phyloP scores from a whole-genome alignment of 1,140 invertebrate species.

The Hermetia illucens region DNA sequence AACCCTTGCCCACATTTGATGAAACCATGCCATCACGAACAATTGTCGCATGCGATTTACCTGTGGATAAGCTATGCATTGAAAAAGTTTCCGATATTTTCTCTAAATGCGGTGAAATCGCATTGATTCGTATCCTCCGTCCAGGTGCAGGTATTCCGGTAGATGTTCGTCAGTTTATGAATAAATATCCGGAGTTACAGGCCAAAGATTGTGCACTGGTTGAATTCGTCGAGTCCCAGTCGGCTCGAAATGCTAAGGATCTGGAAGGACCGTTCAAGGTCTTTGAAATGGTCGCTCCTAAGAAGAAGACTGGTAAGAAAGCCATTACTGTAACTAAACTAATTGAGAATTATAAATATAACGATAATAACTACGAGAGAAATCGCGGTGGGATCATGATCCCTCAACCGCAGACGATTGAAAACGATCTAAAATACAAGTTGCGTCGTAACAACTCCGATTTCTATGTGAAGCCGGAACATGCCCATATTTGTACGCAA shows the following conservation, averaged over 20 bases:
- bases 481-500: no score
- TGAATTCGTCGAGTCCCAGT: constrained; percentile 77
- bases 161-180: constrained; percentile 76
- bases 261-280: constrained; percentile 30
- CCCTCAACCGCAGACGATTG: constrained; percentile 12
- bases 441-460: constrained; percentile 18
- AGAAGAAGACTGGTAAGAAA: constrained; percentile 31
- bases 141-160: constrained; percentile 77
- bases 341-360: constrained; percentile 28
- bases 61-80: constrained; percentile 67
- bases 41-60: constrained; percentile 73
- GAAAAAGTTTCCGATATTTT: constrained; percentile 81
- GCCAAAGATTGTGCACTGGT: constrained; percentile 74
- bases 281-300: constrained; percentile 28
- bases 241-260: constrained; percentile 64
- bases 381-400: constrained; percentile 22
- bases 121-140: constrained; percentile 66
- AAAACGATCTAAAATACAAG: constrained; percentile 20
- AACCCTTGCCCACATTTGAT: constrained; percentile 76
- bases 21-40: constrained; percentile 83
- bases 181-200: constrained; percentile 76
- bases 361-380: constrained; percentile 21
- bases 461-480: not conserved
- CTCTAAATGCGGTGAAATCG: constrained; percentile 73
- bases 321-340: constrained; percentile 25